phyloP scores from a whole-genome alignment of 2,888 invertebrate species.

The Heteromurus nitidus region DNA sequence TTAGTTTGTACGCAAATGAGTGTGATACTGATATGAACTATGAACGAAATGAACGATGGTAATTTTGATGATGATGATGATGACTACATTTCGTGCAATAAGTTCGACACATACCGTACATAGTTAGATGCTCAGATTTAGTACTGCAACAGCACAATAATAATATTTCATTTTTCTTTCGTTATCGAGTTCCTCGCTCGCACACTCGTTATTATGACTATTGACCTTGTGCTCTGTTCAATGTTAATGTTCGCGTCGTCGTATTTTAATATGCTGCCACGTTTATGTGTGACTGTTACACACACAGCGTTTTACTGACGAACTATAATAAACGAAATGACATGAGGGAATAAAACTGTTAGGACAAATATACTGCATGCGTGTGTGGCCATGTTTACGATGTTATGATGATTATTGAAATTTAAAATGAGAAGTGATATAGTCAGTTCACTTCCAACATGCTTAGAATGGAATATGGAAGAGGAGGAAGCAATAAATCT shows the following conservation, averaged over 20 bases:
- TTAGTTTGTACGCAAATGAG: not conserved
- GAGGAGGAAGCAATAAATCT: no score
- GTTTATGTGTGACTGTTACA: slow-evolving; percentile 1
- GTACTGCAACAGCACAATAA: no score
- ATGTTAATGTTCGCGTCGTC: slow-evolving; percentile 56
- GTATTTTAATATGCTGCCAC: slow-evolving; percentile 27
- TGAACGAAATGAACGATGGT: not conserved
- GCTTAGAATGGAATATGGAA: no score
- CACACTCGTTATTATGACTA: slow-evolving; percentile 3
- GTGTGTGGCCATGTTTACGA: no score
- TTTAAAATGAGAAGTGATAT: no score
- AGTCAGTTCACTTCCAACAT: no score
- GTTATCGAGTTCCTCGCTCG: not conserved
- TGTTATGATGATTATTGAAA: no score
- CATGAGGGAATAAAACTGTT: no score
- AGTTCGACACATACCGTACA: not conserved
- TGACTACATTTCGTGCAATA: slow-evolving; percentile 44
- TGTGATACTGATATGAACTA: slow-evolving; percentile 3
- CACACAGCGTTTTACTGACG: not conserved
- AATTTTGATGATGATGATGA: slow-evolving; percentile 17
- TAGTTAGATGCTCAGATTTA: not conserved
- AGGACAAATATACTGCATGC: no score
- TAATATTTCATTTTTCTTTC: slow-evolving; percentile 12
- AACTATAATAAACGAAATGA: no score
- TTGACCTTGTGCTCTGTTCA: slow-evolving; percentile 57